Conservation (phyloP, 1,140 invertebrate genomes). For the Leptopilina clavipes region DNA sequence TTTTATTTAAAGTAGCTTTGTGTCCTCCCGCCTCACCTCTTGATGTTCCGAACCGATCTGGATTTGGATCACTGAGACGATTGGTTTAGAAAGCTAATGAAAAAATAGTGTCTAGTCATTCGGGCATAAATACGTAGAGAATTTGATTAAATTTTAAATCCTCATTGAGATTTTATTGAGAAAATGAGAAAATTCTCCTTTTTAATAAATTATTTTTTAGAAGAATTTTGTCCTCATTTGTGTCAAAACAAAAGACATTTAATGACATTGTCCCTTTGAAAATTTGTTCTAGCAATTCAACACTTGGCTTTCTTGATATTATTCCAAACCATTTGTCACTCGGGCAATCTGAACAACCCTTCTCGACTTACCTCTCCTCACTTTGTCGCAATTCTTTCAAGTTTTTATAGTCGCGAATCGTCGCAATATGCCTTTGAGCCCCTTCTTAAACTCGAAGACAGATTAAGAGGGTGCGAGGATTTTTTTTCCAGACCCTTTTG, state of each 20-base stretch:
- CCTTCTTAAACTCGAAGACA: conserved; percentile 59
- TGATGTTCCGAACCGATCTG: conserved; percentile 56
- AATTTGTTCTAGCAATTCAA: too few relatives aligned
- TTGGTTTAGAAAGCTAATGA: conserved; percentile 52
- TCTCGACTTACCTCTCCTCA: conserved; percentile 54
- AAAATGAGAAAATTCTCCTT: too few relatives aligned
- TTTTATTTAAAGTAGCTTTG: conserved; percentile 77
- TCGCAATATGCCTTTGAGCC: conserved; percentile 72
- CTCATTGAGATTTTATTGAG: too few relatives aligned
- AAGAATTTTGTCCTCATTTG: not conserved
- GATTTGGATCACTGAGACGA: conserved; percentile 58
- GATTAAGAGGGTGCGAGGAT: conserved; percentile 70
- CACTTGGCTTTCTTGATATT: conserved; percentile 74
- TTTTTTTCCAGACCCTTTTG: conserved; percentile 46
- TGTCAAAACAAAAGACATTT: conserved; percentile 66
- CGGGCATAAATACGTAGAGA: conserved; percentile 18
- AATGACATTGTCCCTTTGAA: conserved; percentile 67
- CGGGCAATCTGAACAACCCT: conserved; percentile 67
- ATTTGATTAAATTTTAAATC: not conserved
- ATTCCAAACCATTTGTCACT: conserved; percentile 76
- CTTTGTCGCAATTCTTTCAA: conserved; percentile 46
- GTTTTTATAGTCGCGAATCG: conserved; percentile 74
- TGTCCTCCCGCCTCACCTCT: conserved; percentile 64
- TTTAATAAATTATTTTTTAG: too few relatives aligned
- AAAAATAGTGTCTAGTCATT: conserved; percentile 63